Base-by-base conservation (phyloP, 2,797 vertebrate species). In the Falco biarmicus region DNA sequence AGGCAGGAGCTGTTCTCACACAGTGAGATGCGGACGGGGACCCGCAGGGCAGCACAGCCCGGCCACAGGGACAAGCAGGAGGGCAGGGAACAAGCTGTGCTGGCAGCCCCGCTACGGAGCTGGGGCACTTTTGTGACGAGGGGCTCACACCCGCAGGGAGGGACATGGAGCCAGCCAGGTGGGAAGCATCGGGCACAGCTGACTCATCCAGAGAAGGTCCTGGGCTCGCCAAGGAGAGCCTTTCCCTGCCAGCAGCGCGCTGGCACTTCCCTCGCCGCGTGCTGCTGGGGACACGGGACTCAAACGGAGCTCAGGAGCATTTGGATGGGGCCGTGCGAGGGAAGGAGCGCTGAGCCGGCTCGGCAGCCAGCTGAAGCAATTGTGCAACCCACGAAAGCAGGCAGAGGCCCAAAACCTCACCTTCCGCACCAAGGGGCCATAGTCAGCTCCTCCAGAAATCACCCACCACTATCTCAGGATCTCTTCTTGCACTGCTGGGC, bases 321-420 rank as follows among this genome's bases (percentile, higher is more conserved):
- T 64, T 1, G 6, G 19, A 57, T 0, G 0, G 51, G 48, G 70
- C 17, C 3, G 2, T 1, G 0, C 5, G 2, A 78, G 51, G 47
- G 28, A 32, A 25, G 25, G 41, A 86, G 25, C 13, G 1, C 59
- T 5, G 77, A 79, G 70, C 29, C 0, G 0, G 34, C 43, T 71
- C 69, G 19, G 61, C 59, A 61, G n/a, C 50, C 31, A 56, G 37
- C 47, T 31, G 53, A 32, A 64, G 50, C 6, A 32, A 41, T 16
- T 54, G 45, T 48, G 54, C 28, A 69, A 16, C 18, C 15, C 43
- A 2, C 2, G 3, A n/a, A 60, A n/a, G 37, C 65, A 37, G 18
- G 6, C 15, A 0, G 10, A 53, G 43, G 60, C 47, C 15, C 61
- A 54, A 56, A 77, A 54, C 56, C 37, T 78, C 80, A 48, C 74